Base-by-base conservation (phyloP, 2,113 vertebrate species). In the Nesogale talazaci region DNA sequence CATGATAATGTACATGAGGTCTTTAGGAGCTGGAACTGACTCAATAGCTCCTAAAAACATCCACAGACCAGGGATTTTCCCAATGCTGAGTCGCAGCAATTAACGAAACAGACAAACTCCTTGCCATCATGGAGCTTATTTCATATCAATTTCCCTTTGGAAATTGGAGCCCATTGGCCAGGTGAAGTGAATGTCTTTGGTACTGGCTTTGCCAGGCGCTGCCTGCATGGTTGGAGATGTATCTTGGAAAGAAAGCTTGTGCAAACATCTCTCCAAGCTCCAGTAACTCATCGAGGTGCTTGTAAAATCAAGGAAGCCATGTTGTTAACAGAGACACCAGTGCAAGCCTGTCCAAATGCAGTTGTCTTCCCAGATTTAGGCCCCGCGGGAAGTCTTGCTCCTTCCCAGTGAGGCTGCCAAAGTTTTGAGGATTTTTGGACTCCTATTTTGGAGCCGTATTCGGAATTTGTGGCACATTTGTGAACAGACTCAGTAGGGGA, bases 121-220 rank as follows among this genome's bases (percentile, higher is more conserved):
- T 59, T 75, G 72, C 29, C 85, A 16, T 91, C 10, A 11, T 85
- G 46, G 67, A 59, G 23, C 20, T 94, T 82, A 22, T 74, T 65
- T n/a, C 59, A 10, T 77, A 79, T 38, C 72, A 63, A 76, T 85
- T 87, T 74, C 57, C 65, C 25, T 91, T 88, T 36, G n/a, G 19
- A 79, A 89, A 23, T 52, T n/a, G 29, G 74, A 31, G 81, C 67
- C 11, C 27, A 42, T 17, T 91, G 89, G 69, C 87, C 76, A 61
- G 75, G 52, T 94, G 93, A 94, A 94, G 94, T 95, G 75, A 52
- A 65, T 83, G 93, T 94, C 63, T n/a, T 91, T 94, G 75, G 2
- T 34, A 27, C 70, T 59, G 7, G 79, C 93, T 96, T 82, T 93
- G 91, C 85, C 95, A 96, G 87, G 57, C 17, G 83, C 82, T 89